phyloP scores from a whole-genome alignment of 1,140 invertebrate genomes.

The Ceratina calcarata region DNA sequence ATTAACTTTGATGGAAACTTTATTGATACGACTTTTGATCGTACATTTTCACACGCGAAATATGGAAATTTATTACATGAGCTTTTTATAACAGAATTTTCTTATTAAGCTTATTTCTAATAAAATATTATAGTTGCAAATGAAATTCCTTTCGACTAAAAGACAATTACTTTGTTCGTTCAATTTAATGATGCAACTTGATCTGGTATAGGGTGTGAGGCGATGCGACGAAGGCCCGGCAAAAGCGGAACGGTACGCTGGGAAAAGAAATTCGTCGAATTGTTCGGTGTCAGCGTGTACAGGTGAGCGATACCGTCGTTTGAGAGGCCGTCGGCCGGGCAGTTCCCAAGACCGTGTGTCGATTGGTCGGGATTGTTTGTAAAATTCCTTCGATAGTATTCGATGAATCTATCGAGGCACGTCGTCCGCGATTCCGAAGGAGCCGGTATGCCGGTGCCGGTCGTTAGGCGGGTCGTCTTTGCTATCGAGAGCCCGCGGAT shows the following conservation, averaged over 20 bases:
- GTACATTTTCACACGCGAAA: no score
- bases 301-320: constrained; percentile 68
- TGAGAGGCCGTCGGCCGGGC: constrained; percentile 72
- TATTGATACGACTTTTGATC: no score
- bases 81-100: no score
- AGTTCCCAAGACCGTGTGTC: constrained; percentile 79
- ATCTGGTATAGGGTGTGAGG: neutral
- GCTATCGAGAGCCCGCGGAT: constrained; percentile 66
- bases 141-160: neutral
- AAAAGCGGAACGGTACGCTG: neutral
- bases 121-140: neutral
- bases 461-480: constrained; percentile 73
- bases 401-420: constrained; percentile 81
- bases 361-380: constrained; percentile 78
- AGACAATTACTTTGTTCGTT: neutral
- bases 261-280: constrained; percentile 38
- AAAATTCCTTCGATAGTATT: constrained; percentile 81
- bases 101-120: no score
- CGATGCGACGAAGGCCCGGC: neutral
- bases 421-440: constrained; percentile 69
- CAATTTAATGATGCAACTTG: constrained; percentile 4
- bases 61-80: no score
- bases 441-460: constrained; percentile 72
- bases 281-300: constrained; percentile 68
- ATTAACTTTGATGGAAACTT: no score